Base-by-base conservation (phyloP, 2,888 invertebrate genomes). In the Thymelicus lineola region DNA sequence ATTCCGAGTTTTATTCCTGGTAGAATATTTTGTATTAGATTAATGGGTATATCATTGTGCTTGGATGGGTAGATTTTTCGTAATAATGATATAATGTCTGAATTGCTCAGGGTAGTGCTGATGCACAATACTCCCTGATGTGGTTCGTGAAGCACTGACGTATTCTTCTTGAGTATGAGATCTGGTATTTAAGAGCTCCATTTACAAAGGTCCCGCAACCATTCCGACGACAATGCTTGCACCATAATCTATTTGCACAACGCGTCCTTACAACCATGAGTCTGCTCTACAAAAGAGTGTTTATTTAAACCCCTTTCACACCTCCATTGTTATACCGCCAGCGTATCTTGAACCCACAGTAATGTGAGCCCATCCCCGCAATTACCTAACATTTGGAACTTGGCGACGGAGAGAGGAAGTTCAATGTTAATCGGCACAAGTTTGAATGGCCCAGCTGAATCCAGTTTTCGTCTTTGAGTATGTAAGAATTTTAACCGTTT, bases 251-350 rank as follows among this genome's bases (percentile, higher is more conserved):
- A 89, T 91, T 91, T 91, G 89, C 87, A 85, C 86, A 86, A 88
- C 87, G 85, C 87, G 84, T 80, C 82, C 80, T 82, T 83, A 82
- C 75, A 75, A 75, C 83, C 86, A 89, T 82, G 86, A 84, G 84
- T 84, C 81, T 82, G 80, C 86, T 84, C 82, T 85, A 91, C 90
- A 91, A 91, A 90, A 89, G 91, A 89, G 88, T 91, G 90, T 91
- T 91, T 91, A 90, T 90, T 87, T 89, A 89, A 91, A 91, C 91
- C 91, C 91, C 91, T 91, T 91, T 90, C 90, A 88, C 91, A 91
- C 91, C 87, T 91, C 89, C 77, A 89, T 91, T 91, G 91, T 91
- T 86, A 81, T 69, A 50, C 72, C 73, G 69, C 91, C 88, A 86
- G 73, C 77, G 65, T 74, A 70, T 61, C 12, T 64, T 79, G 91